Base-by-base conservation (phyloP, 1,140 invertebrate genomes). In the Manduca sexta region DNA sequence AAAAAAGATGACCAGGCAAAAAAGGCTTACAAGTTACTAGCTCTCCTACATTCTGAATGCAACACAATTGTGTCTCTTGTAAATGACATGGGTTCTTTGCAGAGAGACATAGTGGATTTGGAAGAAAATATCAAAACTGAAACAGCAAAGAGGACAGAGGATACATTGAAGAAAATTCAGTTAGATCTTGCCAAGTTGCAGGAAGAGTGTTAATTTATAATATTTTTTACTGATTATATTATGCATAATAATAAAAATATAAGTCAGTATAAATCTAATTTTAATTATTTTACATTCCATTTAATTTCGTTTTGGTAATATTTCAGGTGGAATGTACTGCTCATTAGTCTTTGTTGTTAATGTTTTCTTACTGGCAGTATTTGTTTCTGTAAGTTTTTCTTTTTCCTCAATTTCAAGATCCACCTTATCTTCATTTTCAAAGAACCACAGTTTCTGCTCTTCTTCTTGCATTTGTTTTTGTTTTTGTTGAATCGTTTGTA, bases 61-160 rank as follows among this genome's bases (percentile, higher is more conserved):
- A 92, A 90, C 57, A 90, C 92, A 30, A 89, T 98, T 40, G 91
- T 97, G 10, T 90, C 91, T 56, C 89, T 93, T 51, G 92, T 97
- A 0, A 92, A 94, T 79, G 94, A 97, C 65, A 95, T 93, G 5
- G 96, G 96, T 6, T 89, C 90, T 11, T 90, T 93, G 18, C 89
- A 93, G 56, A 87, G 97, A 58, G 95, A 97, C 72, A 94, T 94
- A 38, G 87, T 96, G 37, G 96, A 98, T 84, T 82, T 98, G 15
- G 95, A 98, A 82, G 96, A 98, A 69, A 95, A 97, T 88, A 94
- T 97, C 69, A 95, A 97, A 71, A 90, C 88, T 30, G 95, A 97
- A 76, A 91, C 91, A 50, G 86, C 90, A 14, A 95, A 95, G 74
- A 95, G 94, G 82, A 91, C 94, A n/a, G 88, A 90, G 52, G 91